phyloP scores from a whole-genome alignment of 2,113 vertebrate species.

The Notothenia coriiceps region DNA sequence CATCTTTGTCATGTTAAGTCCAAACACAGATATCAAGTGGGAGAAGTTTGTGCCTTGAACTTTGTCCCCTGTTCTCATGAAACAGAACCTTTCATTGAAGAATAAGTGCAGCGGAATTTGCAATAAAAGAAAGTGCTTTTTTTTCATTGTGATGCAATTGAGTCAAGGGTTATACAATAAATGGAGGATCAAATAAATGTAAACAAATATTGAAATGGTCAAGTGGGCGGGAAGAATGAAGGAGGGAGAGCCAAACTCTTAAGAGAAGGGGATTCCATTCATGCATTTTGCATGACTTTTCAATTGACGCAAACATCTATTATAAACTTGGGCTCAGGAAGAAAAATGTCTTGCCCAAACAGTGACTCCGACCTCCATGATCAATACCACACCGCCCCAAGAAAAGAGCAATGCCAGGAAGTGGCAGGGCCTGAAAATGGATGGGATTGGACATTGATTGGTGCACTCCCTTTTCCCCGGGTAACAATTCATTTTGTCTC shows the following conservation, averaged over 20 bases:
- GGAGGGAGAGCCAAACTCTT: background rate
- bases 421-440: slow-evolving; percentile 62
- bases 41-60: slow-evolving; percentile 38
- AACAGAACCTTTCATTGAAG: slow-evolving; percentile 31
- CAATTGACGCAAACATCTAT: slow-evolving; percentile 35
- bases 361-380: slow-evolving; percentile 34
- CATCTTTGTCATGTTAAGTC: slow-evolving; percentile 28
- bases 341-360: slow-evolving; percentile 47
- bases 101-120: background rate
- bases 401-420: slow-evolving; percentile 56
- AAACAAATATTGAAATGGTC: slow-evolving; percentile 42
- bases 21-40: slow-evolving; percentile 37
- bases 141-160: slow-evolving; percentile 12
- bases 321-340: slow-evolving; percentile 26
- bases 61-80: slow-evolving; percentile 13
- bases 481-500: slow-evolving; percentile 71
- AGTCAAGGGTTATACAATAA: slow-evolving; percentile 47
- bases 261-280: slow-evolving; percentile 2
- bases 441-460: slow-evolving; percentile 64
- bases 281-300: slow-evolving; percentile 32
- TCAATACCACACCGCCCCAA: slow-evolving; percentile 49
- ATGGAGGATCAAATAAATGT: slow-evolving; percentile 14
- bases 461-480: slow-evolving; percentile 56
- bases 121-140: slow-evolving; percentile 20
- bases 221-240: slow-evolving; percentile 35